Evolutionary conservation across 2,113 vertebrate genomes (phyloP).

Genomic region (Danio rerio): DNA sequence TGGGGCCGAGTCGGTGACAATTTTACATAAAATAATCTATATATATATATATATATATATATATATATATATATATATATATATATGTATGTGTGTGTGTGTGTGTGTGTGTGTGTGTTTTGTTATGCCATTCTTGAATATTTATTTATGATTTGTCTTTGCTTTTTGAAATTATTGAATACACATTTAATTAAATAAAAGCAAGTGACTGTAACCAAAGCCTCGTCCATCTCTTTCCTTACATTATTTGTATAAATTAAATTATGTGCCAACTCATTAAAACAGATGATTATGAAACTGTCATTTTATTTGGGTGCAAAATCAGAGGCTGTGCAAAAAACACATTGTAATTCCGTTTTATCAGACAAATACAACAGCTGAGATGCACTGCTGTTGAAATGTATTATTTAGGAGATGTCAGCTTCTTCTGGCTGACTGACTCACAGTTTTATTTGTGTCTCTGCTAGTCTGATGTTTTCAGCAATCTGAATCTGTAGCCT

Average conservation of each 20-base stretch:
- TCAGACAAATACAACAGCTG: background rate
- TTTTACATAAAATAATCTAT: no score
- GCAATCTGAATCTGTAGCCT: constrained; percentile 1
- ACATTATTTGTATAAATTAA: background rate
- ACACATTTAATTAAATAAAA: no score
- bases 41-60: no score
- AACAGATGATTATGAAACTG: background rate
- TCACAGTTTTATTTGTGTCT: background rate
- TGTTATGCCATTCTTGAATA: no score
- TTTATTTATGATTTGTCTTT: no score
- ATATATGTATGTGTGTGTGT: no score
- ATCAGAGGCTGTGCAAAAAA: background rate
- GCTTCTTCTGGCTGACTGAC: background rate
- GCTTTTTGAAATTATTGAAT: no score
- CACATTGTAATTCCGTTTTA: constrained; percentile 5
- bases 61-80: no score
- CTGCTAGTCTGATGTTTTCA: background rate
- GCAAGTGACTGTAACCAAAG: background rate
- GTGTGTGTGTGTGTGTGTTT: no score
- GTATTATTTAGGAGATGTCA: constrained; percentile 11
- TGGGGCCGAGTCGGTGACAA: no score
- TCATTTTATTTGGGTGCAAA: constrained; percentile 11
- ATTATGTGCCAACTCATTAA: background rate
- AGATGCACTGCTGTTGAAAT: constrained; percentile 22
- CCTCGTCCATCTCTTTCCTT: background rate